Base-by-base conservation (phyloP, 2,113 vertebrate species). In the Nyctibius bracteatus region DNA sequence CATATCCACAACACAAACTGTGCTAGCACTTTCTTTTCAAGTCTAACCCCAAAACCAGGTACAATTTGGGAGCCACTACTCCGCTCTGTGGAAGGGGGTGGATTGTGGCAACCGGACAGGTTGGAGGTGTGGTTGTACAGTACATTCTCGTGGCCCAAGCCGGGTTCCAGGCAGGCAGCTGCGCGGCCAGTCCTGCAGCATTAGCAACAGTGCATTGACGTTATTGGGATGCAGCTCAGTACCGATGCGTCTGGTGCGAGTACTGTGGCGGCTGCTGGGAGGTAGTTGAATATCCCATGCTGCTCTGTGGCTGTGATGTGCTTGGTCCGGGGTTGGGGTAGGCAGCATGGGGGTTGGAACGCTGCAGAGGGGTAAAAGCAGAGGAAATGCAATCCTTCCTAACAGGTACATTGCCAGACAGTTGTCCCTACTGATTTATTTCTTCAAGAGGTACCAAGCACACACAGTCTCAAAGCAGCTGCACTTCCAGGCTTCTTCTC, bases 291-390 rank as follows among this genome's bases (percentile, higher is more conserved):
- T 99, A 99, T 93, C 99, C 99, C 99, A 99, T 99, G 99, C 99
- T 99, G 99, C 98, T 99, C 98, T 99, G 99, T 94, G 99, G 99
- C 98, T 99, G 99, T 90, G 99, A 99, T 98, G 99, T 99, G 99
- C 99, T 99, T 99, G 99, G 99, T 99, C 99, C 99, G 58, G 99
- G 99, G 98, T 99, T 99, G 98, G 99, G 99, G 97, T 99, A 99
- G 97, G 99, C 99, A 99, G 99, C 99, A 98, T 99, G 99, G 99
- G 99, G 99, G 98, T 99, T 99, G 98, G 99, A 99, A 98, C 99
- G 99, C 99, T 99, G 97, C 35, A 94, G 87, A 86, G 92, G 39
- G 61, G 73, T 3, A 12, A 30, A 80, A 90, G 87, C 85, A 96
- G 91, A 89, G 79, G 44, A 97, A 72, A 92, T 1, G 6, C 73